A percentile compares a stretch with the other conserved stretches of the same genome.
Evolutionary conservation across 2,113 vertebrate genomes (phyloP).

Genomic region (Aegotheles bennettii): DNA sequence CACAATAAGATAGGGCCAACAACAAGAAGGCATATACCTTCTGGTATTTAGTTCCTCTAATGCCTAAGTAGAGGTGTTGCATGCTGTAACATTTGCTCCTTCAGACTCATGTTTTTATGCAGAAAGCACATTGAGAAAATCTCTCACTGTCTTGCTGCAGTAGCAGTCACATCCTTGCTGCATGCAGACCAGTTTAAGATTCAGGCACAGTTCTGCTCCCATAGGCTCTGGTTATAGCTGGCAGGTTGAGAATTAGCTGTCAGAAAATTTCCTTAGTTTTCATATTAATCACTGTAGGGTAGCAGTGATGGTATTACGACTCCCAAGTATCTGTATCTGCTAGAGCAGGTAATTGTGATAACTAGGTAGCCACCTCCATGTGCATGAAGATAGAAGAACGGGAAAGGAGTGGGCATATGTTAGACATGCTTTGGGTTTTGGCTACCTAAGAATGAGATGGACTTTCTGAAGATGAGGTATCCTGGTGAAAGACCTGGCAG

Average conservation of each 20-base stretch:
- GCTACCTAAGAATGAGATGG: not conserved
- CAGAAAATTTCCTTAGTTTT: not conserved
- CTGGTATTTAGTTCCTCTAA: not conserved
- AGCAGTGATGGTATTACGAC: not conserved
- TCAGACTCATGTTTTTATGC: not conserved
- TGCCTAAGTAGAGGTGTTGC: not conserved
- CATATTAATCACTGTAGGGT: not conserved
- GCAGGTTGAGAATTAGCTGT: not conserved
- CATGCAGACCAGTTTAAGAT: not conserved
- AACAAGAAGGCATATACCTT: not conserved
- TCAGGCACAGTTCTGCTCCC: not conserved
- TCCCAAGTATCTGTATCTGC: not conserved
- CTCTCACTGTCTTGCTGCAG: not conserved
- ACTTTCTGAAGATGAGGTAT: not conserved
- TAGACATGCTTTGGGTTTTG: not conserved
- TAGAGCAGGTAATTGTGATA: not conserved
- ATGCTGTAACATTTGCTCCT: not conserved
- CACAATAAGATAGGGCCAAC: not conserved
- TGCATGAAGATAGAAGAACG: fast-evolving
- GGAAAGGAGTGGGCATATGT: not conserved
- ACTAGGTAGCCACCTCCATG: not conserved
- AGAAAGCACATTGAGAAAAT: not conserved
- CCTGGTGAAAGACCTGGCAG: not conserved
- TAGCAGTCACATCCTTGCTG: not conserved
- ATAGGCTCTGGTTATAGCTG: not conserved